phyloP scores from a whole-genome alignment of 2,888 invertebrate species.

The Limenitis camilla region DNA sequence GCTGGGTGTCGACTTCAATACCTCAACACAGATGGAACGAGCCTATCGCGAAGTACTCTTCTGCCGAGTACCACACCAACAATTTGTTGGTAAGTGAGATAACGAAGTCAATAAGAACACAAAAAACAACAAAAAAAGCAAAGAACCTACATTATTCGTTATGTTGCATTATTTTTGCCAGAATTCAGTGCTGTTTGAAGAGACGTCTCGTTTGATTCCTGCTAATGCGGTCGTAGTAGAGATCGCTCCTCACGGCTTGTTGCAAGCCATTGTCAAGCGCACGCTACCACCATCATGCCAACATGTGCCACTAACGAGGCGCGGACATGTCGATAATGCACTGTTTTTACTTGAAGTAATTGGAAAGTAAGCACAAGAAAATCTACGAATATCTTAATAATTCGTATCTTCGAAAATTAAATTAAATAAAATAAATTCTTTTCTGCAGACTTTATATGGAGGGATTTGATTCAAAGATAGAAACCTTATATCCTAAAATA shows the following conservation, averaged over 20 bases:
- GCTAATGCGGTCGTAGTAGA: conserved; percentile 87
- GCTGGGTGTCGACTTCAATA: conserved; percentile 89
- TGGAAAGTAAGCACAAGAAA: conserved; percentile 70
- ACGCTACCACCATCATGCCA: conserved; percentile 72
- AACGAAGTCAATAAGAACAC: background rate
- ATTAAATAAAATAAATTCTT: background rate
- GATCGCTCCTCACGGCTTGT: conserved; percentile 91
- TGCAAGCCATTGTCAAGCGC: conserved; percentile 76
- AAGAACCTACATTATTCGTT: background rate
- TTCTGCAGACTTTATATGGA: conserved; percentile 80
- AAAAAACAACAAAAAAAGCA: background rate
- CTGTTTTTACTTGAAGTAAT: conserved; percentile 74
- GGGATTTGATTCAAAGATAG: conserved; percentile 81
- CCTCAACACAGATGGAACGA: conserved; percentile 76
- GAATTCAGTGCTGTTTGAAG: conserved; percentile 84
- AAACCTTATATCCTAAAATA: conserved; percentile 82
- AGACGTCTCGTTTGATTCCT: conserved; percentile 84
- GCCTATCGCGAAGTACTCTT: conserved; percentile 67
- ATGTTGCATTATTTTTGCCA: conserved; percentile 43
- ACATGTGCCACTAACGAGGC: conserved; percentile 83
- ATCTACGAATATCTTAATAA: background rate
- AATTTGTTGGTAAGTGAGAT: conserved; percentile 77
- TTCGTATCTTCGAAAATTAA: background rate
- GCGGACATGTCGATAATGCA: conserved; percentile 76
- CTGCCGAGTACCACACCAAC: conserved; percentile 89